Base-by-base conservation (phyloP, 2,888 invertebrate species). In the Pristionchus arcanus region DNA sequence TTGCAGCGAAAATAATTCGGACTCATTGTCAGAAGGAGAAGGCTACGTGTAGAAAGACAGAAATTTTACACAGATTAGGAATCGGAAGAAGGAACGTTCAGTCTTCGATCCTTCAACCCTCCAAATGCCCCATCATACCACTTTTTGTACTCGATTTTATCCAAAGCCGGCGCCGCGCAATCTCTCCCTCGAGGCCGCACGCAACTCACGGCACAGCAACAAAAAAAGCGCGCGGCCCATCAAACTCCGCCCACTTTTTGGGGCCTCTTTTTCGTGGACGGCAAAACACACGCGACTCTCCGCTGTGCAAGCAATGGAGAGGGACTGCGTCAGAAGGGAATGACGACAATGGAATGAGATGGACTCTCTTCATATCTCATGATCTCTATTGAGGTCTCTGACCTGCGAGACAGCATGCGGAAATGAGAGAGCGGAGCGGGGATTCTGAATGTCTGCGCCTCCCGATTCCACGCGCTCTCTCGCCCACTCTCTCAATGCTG, bases 261-360 rank as follows among this genome's bases (percentile, higher is more conserved):
- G n/a, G n/a, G 37, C 81, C 68, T 16, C 71, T 71, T 71, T 49
- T 81, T 21, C 37, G 37, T 34, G 25, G 13, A n/a, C n/a, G n/a
- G 71, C 71, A 74, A 21, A 42, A 81, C 49, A 53, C 81, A 81
- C 81, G 81, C 81, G 81, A 49, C 42, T 31, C 42, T 31, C 74
- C 11, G 34, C 37, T 77, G 74, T 77, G 81, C 81, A 81, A 53
- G 28, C 63, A 63, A 63, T 59, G 25, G 25, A 42, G 77, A 19
- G 42, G 5, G 59, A 81, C 81, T 63, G 63, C 63, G 81, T 81
- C 81, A 81, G n/a, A 21, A 28, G 28, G n/a, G 34, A 15, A 53
- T 81, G 81, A 81, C 81, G 81, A 49, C 81, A 53, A 25, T 37
- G 37, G 63, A 25, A 59, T 21, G 59, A 5, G 21, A 34, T 2